Evolutionary conservation across 2,888 invertebrate species (phyloP).

Genomic region (Drosophila seclusa): DNA sequence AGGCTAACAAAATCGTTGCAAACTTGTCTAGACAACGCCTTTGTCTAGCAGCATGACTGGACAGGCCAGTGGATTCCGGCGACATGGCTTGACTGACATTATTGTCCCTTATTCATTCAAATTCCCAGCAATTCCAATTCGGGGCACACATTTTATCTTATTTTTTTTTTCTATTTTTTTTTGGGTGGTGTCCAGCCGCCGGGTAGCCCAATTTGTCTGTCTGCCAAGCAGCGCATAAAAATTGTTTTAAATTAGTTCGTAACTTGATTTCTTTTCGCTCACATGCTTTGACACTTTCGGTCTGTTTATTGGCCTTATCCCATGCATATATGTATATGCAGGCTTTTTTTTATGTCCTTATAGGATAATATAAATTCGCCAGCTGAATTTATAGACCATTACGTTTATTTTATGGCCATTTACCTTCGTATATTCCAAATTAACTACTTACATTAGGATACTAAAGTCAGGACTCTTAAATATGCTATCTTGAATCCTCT

Average conservation of each 20-base stretch:
- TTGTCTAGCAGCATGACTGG: constrained; percentile 61
- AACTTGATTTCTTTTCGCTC: constrained; percentile 52
- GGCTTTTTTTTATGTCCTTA: constrained; percentile 1
- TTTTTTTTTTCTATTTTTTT: not conserved
- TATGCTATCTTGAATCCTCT: not conserved
- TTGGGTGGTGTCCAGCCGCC: constrained; percentile 2
- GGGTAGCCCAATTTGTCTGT: constrained; percentile 57
- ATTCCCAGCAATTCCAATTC: constrained; percentile 26
- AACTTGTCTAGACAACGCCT: constrained; percentile 75
- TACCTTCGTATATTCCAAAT: not conserved
- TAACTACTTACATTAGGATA: not conserved
- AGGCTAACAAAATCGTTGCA: constrained; percentile 64
- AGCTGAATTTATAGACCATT: constrained; percentile 23
- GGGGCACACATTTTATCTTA: not conserved
- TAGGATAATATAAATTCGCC: constrained; percentile 1
- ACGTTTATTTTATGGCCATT: not conserved
- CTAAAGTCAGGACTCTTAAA: not conserved
- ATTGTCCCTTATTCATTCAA: constrained; percentile 58
- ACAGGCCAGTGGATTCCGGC: constrained; percentile 6
- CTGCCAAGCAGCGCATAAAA: constrained; percentile 55
- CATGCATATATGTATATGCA: not conserved
- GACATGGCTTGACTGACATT: constrained; percentile 57
- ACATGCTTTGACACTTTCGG: constrained; percentile 2
- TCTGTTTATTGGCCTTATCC: constrained; percentile 4
- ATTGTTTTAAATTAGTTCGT: constrained; percentile 73